Evolutionary conservation across 1,140 invertebrate species (phyloP).

Genomic region (Heliconius himera): DNA sequence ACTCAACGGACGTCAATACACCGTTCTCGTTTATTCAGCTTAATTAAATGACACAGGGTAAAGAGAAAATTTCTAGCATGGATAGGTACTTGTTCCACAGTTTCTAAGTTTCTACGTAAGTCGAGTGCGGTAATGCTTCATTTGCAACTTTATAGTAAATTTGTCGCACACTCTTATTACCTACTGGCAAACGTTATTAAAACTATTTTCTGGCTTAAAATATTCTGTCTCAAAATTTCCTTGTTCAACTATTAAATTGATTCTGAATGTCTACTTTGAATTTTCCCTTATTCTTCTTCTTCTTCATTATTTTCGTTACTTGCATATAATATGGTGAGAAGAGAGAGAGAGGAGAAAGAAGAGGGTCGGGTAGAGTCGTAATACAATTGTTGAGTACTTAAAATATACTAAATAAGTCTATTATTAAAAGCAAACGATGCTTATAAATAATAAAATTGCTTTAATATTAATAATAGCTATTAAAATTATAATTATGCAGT

Average conservation of each 20-base stretch:
- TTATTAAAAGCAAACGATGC: no score
- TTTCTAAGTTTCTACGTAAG: constrained; percentile 57
- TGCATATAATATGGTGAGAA: no score
- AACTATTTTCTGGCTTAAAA: constrained; percentile 9
- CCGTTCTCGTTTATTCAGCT: constrained; percentile 51
- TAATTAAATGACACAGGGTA: constrained; percentile 62
- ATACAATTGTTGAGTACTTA: no score
- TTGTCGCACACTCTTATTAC: constrained; percentile 21
- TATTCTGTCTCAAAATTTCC: not conserved
- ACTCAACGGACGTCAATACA: constrained; percentile 33
- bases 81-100: constrained; percentile 33
- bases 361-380: no score
- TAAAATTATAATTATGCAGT: no score
- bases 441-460: no score
- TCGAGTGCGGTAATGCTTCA: constrained; percentile 66
- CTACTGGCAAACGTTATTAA: constrained; percentile 4
- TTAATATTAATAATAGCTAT: no score
- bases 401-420: no score
- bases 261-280: not conserved
- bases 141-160: constrained; percentile 71
- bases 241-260: not conserved
- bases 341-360: no score
- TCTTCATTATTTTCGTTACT: no score
- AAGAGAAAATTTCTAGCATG: constrained; percentile 48
- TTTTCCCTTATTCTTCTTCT: no score